phyloP scores from a whole-genome alignment of 1,140 invertebrate genomes.

The Phocides pigmalion region DNA sequence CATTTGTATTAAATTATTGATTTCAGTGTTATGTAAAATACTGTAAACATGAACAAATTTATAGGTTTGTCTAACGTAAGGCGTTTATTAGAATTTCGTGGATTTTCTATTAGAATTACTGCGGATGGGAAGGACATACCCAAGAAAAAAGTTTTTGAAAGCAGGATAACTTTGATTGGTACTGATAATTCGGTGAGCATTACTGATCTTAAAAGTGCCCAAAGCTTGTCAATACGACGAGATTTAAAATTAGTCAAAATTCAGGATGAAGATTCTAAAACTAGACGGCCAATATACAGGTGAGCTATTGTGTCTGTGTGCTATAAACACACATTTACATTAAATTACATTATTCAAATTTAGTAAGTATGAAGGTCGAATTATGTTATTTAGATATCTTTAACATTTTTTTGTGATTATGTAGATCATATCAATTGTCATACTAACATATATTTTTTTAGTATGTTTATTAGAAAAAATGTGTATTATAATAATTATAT shows the following conservation, averaged over 20 bases:
- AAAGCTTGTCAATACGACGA: slow-evolving; percentile 85
- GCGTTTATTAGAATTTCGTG: slow-evolving; percentile 52
- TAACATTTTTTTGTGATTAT: too few species aligned
- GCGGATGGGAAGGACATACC: slow-evolving; percentile 72
- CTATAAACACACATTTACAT: neutral
- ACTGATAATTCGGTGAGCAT: slow-evolving; percentile 78
- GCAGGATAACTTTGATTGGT: slow-evolving; percentile 81
- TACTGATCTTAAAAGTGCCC: slow-evolving; percentile 84
- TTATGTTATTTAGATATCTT: too few species aligned
- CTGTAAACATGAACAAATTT: slow-evolving; percentile 60
- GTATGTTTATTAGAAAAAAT: too few species aligned
- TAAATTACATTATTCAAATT: too few species aligned
- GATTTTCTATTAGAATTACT: slow-evolving; percentile 54
- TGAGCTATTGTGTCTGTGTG: slow-evolving; percentile 58
- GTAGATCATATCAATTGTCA: too few species aligned
- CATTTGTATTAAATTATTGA: neutral
- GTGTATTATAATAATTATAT: too few species aligned
- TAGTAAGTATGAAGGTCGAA: too few species aligned
- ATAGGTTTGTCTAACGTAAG: slow-evolving; percentile 42
- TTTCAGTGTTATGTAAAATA: slow-evolving; percentile 9
- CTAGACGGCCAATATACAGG: slow-evolving; percentile 86
- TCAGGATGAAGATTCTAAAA: slow-evolving; percentile 85
- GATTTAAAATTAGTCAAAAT: slow-evolving; percentile 87
- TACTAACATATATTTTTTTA: too few species aligned
- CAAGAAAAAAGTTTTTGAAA: slow-evolving; percentile 64